A percentile compares a stretch with the other conserved stretches of the same genome.
These are phyloP conservation scores for Temnothorax longispinosus DNA, from an alignment of 1,140 invertebrate genomes.

Conservation along the genomic window DNA sequence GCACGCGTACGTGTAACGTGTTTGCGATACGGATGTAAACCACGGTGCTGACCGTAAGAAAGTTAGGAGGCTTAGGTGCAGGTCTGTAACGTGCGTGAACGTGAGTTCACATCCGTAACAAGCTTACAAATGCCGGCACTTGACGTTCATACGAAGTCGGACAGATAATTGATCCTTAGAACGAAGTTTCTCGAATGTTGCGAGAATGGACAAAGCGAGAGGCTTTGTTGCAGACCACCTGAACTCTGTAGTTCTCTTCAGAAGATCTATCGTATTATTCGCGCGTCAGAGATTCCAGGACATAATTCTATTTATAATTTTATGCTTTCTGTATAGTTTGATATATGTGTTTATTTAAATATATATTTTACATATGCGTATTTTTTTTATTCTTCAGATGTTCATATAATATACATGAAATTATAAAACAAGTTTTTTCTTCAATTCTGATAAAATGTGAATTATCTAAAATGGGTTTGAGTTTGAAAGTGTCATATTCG, in stretches of 20 bases:
- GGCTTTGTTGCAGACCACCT: background rate
- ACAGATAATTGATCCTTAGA: slow-evolving; percentile 37
- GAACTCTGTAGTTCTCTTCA: background rate
- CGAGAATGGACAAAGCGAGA: background rate
- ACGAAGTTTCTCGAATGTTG: slow-evolving; percentile 19
- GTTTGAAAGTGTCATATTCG: background rate
- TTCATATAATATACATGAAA: background rate
- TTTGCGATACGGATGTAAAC: slow-evolving; percentile 1
- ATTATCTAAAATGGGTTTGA: background rate
- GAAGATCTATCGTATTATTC: background rate
- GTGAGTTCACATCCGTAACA: slow-evolving; percentile 28
- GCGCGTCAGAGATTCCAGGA: background rate
- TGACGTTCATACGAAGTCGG: background rate
- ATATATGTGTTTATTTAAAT: background rate
- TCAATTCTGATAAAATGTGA: background rate
- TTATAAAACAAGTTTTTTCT: background rate
- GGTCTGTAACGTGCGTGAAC: slow-evolving; percentile 22
- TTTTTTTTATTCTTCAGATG: background rate
- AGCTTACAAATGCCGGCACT: slow-evolving; percentile 30
- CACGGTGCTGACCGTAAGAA: slow-evolving; percentile 17
- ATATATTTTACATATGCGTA: background rate
- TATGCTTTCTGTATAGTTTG: background rate
- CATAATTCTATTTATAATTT: background rate
- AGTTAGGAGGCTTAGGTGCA: slow-evolving; percentile 50
- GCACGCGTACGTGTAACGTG: background rate